Evolutionary conservation across 2,888 invertebrate species (phyloP).

Genomic region (Gonocerus acuteangulatus): DNA sequence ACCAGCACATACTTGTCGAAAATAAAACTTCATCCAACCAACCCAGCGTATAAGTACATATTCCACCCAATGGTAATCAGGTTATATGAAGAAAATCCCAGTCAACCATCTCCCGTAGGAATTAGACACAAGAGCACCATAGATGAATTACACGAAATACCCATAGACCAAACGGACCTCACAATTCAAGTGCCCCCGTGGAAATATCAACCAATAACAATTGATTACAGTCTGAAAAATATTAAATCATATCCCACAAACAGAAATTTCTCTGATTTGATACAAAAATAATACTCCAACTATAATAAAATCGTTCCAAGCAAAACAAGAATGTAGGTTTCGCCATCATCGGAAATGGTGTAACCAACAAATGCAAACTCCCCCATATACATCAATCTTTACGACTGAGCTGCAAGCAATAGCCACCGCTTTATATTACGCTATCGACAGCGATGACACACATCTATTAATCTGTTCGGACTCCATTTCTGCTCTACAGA

Average conservation of each 20-base stretch:
- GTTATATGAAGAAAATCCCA: background rate
- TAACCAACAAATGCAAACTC: background rate
- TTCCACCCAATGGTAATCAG: background rate
- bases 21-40: background rate
- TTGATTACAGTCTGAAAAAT: background rate
- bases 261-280: background rate
- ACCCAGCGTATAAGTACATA: background rate
- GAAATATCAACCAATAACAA: background rate
- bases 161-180: background rate
- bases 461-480: background rate
- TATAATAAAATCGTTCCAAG: background rate
- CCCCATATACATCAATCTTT: background rate
- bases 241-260: background rate
- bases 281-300: background rate
- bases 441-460: background rate
- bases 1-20: background rate
- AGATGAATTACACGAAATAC: background rate
- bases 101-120: background rate
- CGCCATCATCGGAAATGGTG: background rate
- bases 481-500: background rate
- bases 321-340: background rate
- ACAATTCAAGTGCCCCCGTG: background rate
- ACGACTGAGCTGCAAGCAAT: background rate
- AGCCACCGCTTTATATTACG: background rate
- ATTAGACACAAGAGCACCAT: background rate